Conservation (phyloP, 2,797 vertebrate genomes). For the Sciaenops ocellatus region DNA sequence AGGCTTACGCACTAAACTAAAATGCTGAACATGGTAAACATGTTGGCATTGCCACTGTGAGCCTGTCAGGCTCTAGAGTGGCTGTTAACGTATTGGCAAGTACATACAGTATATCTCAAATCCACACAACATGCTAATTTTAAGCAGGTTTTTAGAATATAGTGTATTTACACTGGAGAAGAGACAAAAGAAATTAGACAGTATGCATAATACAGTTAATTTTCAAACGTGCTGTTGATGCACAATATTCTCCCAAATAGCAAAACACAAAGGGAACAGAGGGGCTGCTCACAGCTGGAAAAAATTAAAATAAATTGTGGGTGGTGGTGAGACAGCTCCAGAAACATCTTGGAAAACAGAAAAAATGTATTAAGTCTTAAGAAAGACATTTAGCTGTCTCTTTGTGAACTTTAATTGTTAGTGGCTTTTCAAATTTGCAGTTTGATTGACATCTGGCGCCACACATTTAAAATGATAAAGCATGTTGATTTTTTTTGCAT, state of each 20-base stretch:
- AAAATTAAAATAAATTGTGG: slow-evolving; percentile 45
- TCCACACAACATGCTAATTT: neutral
- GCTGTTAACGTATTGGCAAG: neutral
- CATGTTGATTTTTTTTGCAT: neutral
- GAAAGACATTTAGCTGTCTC: slow-evolving; percentile 33
- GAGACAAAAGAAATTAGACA: neutral
- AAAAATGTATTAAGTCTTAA: slow-evolving; percentile 40
- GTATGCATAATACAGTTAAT: neutral
- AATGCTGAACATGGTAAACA: neutral
- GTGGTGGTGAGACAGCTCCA: slow-evolving; percentile 37
- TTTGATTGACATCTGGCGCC: slow-evolving; percentile 27
- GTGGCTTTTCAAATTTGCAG: slow-evolving; percentile 20
- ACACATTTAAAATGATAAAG: neutral
- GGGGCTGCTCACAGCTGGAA: slow-evolving; percentile 50
- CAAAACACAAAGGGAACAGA: slow-evolving; percentile 44
- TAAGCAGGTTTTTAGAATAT: neutral
- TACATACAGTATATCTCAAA: neutral
- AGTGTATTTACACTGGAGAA: neutral
- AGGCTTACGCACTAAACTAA: neutral
- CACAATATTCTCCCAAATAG: slow-evolving; percentile 29
- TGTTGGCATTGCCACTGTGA: neutral
- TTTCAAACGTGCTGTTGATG: slow-evolving; percentile 15
- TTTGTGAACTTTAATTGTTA: slow-evolving; percentile 20
- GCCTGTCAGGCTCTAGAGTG: neutral
- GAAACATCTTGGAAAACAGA: slow-evolving; percentile 36